Evolutionary conservation across 2,113 vertebrate species (phyloP).

Genomic region (Heloderma charlesbogerti): DNA sequence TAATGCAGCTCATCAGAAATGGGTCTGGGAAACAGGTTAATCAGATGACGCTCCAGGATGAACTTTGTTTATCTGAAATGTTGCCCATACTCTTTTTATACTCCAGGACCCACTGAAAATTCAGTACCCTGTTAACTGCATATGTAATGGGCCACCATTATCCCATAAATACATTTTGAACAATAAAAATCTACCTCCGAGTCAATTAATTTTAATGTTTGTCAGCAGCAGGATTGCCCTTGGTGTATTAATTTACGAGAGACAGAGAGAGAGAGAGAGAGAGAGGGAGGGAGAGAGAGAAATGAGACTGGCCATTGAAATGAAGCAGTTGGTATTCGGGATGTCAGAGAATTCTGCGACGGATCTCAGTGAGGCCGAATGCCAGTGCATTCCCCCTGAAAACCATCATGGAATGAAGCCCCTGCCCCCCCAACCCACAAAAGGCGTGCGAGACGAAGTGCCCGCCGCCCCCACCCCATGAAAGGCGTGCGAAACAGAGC

Average conservation of each 20-base stretch:
- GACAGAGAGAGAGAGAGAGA: background rate
- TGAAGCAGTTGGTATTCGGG: conserved; percentile 17
- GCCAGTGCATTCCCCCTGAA: too few species aligned
- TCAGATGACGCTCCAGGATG: conserved; percentile 27
- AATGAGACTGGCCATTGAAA: background rate
- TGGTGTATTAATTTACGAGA: background rate
- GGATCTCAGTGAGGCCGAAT: too few species aligned
- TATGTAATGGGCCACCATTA: conserved; percentile 56
- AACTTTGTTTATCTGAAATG: conserved; percentile 46
- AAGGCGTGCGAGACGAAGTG: too few species aligned
- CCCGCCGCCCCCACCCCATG: too few species aligned
- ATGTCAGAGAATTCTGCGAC: too few species aligned
- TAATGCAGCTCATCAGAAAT: conserved; percentile 37
- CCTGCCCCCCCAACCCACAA: too few species aligned
- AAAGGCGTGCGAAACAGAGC: too few species aligned
- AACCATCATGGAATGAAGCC: too few species aligned
- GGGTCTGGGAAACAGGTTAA: conserved; percentile 47
- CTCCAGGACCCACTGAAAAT: conserved; percentile 66
- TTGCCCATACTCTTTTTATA: conserved; percentile 57
- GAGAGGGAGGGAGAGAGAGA: background rate
- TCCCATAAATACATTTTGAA: conserved; percentile 55
- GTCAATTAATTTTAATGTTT: conserved; percentile 70
- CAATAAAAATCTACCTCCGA: conserved; percentile 59
- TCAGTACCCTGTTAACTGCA: conserved; percentile 50
- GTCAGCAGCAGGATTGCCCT: conserved; percentile 50